Conservation (phyloP, 2,113 vertebrate genomes). For the Notechis scutatus region DNA sequence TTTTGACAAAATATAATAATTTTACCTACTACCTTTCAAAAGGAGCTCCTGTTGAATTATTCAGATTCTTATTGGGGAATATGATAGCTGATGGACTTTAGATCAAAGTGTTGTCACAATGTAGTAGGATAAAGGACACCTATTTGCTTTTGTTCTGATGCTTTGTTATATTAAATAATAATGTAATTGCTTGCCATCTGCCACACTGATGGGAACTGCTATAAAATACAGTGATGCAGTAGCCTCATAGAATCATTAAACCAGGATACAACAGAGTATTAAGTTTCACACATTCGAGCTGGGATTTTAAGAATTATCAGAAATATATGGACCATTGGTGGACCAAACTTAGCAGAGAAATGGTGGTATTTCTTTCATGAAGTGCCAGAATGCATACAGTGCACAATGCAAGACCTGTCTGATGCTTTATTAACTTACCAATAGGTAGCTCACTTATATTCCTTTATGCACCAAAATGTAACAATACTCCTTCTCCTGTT, state of each 20-base stretch:
- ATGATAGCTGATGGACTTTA: neutral
- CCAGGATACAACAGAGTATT: neutral
- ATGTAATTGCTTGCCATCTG: neutral
- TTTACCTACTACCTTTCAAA: neutral
- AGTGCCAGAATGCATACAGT: neutral
- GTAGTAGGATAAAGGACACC: neutral
- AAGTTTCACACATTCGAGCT: neutral
- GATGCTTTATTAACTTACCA: neutral
- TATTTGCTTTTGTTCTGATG: neutral
- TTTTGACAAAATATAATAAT: neutral
- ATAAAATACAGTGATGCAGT: neutral
- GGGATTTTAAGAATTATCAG: neutral
- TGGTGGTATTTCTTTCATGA: neutral
- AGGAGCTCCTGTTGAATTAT: neutral
- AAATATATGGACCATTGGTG: neutral
- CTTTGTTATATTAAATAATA: neutral
- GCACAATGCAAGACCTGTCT: neutral
- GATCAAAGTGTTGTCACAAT: neutral
- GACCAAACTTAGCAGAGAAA: constrained; percentile 2
- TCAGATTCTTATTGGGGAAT: neutral
- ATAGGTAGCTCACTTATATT: neutral
- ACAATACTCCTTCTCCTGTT: neutral
- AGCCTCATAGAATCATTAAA: neutral
- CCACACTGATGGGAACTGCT: neutral
- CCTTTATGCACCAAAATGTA: neutral